Evolutionary conservation across 2,888 invertebrate genomes (phyloP).

Genomic region (Strigamia maritima): DNA sequence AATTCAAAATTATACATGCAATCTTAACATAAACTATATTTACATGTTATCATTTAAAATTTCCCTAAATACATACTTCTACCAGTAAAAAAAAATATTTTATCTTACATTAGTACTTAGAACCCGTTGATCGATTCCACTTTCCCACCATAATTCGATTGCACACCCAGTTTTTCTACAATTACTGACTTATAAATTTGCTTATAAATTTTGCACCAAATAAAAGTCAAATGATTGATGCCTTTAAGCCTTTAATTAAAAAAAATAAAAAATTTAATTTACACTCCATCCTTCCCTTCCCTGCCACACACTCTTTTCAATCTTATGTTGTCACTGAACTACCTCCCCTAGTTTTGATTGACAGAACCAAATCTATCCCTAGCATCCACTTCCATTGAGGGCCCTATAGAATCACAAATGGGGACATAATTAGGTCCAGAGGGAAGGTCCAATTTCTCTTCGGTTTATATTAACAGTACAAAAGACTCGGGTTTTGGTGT

Average conservation of each 20-base stretch:
- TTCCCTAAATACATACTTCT: too few species aligned
- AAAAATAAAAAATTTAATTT: slow-evolving; percentile 19
- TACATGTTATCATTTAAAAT: too few species aligned
- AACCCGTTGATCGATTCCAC: background rate
- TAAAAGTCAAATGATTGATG: slow-evolving; percentile 12
- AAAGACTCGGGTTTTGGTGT: slow-evolving; percentile 16
- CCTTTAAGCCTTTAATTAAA: background rate
- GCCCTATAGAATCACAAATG: slow-evolving; percentile 16
- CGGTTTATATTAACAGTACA: slow-evolving; percentile 11
- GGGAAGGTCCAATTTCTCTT: slow-evolving; percentile 6
- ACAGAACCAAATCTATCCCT: slow-evolving; percentile 11
- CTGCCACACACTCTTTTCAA: background rate
- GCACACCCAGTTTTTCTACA: background rate
- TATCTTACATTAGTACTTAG: background rate
- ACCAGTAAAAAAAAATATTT: background rate
- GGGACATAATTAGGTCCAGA: slow-evolving; percentile 23
- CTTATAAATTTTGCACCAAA: slow-evolving; percentile 11
- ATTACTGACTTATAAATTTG: background rate
- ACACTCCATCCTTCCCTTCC: slow-evolving; percentile 6
- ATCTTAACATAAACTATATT: too few species aligned
- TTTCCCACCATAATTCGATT: background rate
- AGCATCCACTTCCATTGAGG: slow-evolving; percentile 16
- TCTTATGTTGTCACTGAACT: slow-evolving; percentile 8
- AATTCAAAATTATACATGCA: too few species aligned
- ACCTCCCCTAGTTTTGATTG: slow-evolving; percentile 8